Conservation (phyloP, 2,113 vertebrate species). For the Carassius carassius region DNA sequence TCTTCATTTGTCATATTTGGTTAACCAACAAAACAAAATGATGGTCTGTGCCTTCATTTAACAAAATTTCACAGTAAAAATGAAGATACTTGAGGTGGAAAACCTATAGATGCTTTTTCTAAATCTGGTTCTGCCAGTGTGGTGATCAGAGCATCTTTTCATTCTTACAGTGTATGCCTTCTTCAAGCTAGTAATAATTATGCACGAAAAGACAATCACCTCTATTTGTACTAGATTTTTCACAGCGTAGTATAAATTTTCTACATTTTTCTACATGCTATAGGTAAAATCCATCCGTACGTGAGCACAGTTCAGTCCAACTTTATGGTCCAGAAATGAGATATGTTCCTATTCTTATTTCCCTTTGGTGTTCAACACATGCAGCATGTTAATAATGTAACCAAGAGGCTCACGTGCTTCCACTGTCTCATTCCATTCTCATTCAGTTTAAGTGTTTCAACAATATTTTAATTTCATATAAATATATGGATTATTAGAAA, state of each 20-base stretch:
- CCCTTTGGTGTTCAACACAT: constrained; percentile 18
- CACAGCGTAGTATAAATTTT: background rate
- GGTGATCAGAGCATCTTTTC: background rate
- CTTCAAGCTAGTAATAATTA: background rate
- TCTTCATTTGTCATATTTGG: background rate
- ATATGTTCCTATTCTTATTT: constrained; percentile 4
- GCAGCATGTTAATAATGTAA: background rate
- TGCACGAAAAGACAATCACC: constrained; percentile 5
- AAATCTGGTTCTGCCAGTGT: too few relatives aligned
- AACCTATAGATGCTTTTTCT: background rate
- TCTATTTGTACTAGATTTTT: constrained; percentile 1
- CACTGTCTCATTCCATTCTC: background rate
- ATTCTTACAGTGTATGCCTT: background rate
- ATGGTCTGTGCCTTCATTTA: constrained; percentile 16
- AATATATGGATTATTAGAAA: constrained; percentile 4
- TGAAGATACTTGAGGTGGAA: background rate
- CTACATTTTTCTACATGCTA: constrained; percentile 19
- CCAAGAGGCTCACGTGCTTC: background rate
- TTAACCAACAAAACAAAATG: background rate
- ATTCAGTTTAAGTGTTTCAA: background rate
- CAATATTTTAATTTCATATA: background rate
- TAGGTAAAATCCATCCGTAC: constrained; percentile 1
- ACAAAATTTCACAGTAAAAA: background rate
- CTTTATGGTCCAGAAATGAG: background rate
- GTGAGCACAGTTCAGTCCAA: background rate